Base-by-base conservation (phyloP, 2,888 invertebrate species). In the Apomyelois bistriatella region DNA sequence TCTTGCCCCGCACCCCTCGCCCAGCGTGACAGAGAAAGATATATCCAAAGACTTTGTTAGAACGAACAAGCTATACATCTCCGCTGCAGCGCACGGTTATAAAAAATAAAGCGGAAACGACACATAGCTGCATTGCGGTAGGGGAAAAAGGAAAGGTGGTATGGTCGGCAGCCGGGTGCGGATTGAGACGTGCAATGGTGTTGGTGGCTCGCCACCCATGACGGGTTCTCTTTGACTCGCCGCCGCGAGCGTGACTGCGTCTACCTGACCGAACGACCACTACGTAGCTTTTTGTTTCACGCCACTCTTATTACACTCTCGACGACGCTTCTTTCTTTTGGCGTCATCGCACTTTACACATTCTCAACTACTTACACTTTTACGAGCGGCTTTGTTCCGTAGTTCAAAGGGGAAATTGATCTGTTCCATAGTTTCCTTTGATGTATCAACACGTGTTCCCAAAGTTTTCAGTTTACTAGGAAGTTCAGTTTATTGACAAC, bases 111-210 rank as follows among this genome's bases (percentile, higher is more conserved):
- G 89, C 90, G 90, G 90, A 89, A 89, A 85, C 86, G 85, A 85
- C 85, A 85, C 82, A 85, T 86, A 86, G 89, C 87, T 86, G 88
- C 86, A 85, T 84, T 87, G 88, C 83, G 90, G 87, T 88, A 86
- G 85, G 86, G 84, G 84, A 85, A 85, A 86, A 86, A 86, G 88
- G 86, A 87, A 87, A 87, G 83, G 89, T 81, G 82, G 86, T 78
- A 84, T 85, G 85, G 84, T 74, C 77, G 82, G 84, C 82, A 76
- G 82, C 80, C 85, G 82, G 85, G 86, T 82, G 88, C 87, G 89
- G 90, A 90, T 91, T 90, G 89, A 88, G 90, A 89, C 86, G 89
- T 89, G 89, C 85, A 82, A 84, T 82, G 86, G 87, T 86, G 90
- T 85, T 80, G 88, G 84, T 82, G 85, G 86, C 88, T 83, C 79